Percentiles rank a stretch among this genome's conserved stretches.
Conservation (phyloP, 1,140 invertebrate genomes). For the Brachionus plicatilis region DNA sequence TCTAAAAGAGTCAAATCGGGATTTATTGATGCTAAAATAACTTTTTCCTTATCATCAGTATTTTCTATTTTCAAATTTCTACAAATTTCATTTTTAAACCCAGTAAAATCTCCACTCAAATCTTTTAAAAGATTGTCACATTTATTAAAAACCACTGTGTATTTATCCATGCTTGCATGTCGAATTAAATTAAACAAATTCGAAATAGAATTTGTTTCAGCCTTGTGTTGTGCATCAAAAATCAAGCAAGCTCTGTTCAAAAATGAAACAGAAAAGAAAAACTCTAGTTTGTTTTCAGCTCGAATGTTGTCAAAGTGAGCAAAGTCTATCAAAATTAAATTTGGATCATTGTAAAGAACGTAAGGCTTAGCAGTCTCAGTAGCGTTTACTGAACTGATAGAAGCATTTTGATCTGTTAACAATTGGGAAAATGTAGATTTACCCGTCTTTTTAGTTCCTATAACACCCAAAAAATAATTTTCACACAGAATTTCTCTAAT, state of each 20-base stretch:
- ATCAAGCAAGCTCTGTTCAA: neutral
- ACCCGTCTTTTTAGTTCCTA: neutral
- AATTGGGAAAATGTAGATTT: neutral
- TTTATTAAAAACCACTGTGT: conserved; percentile 6
- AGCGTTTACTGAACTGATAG: neutral
- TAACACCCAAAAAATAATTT: conserved; percentile 10
- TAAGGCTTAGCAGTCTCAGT: neutral
- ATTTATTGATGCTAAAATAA: neutral
- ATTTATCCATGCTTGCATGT: neutral
- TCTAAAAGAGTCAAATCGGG: neutral
- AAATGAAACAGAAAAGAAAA: neutral
- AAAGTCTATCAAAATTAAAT: neutral
- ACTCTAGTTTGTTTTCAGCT: neutral
- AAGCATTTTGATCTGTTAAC: neutral
- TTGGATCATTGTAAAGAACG: neutral
- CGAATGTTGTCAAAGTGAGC: neutral
- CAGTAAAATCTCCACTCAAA: neutral
- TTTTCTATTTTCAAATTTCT: neutral
- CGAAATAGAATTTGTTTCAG: neutral
- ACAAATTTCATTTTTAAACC: neutral
- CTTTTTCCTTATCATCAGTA: neutral
- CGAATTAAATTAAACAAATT: neutral
- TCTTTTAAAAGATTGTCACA: neutral
- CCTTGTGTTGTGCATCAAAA: conserved; percentile 1
- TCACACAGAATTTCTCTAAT: neutral